These are phyloP conservation scores for Crotalus tigris DNA, from an alignment of 2,113 vertebrate genomes.

Conservation along the genomic window DNA sequence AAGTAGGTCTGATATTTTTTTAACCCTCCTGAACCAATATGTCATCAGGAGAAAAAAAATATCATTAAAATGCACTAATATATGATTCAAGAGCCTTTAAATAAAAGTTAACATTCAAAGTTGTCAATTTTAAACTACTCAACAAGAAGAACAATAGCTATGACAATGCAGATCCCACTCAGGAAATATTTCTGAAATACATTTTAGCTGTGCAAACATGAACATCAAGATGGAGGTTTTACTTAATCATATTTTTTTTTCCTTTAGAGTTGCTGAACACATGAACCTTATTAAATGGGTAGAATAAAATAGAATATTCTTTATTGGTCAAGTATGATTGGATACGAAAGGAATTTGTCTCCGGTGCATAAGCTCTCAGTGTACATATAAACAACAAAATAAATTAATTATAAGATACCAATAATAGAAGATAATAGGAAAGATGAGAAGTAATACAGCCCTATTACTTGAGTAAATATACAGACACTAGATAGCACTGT, in stretches of 20 bases:
- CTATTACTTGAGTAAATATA: neutral
- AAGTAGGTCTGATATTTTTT: conserved; percentile 22
- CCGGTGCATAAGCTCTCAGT: neutral
- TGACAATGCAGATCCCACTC: neutral
- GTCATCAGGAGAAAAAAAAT: neutral
- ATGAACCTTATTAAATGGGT: neutral
- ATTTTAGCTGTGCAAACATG: neutral
- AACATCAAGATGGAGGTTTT: neutral
- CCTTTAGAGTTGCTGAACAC: neutral
- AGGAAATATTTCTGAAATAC: neutral
- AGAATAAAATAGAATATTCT: neutral
- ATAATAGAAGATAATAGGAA: neutral
- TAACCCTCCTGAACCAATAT: conserved; percentile 9
- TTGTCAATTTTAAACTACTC: neutral
- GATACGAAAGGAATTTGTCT: neutral
- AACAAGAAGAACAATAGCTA: neutral
- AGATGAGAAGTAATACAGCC: neutral
- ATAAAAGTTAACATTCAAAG: neutral
- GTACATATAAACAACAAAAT: neutral
- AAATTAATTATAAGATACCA: neutral
- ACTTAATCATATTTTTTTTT: neutral
- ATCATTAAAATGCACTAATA: neutral
- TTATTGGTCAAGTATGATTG: neutral
- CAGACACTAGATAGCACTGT: neutral
- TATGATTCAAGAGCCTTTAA: neutral